Evolutionary conservation across 2,113 vertebrate species (phyloP).

Genomic region (Nerophis lumbriciformis): DNA sequence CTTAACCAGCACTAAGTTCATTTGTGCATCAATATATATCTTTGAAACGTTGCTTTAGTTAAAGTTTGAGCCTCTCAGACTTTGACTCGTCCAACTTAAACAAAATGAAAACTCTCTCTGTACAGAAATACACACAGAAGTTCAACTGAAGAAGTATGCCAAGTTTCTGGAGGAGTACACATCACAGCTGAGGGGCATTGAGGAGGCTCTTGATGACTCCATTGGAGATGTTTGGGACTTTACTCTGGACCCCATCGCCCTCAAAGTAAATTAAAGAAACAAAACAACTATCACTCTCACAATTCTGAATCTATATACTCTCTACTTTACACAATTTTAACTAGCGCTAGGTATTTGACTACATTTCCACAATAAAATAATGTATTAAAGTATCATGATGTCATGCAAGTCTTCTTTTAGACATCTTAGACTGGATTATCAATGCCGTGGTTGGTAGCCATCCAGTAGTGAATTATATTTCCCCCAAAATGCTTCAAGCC

Average conservation of each 20-base stretch:
- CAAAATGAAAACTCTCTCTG: conserved; percentile 22
- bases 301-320: not conserved
- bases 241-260: conserved; percentile 90
- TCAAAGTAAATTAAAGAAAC: conserved; percentile 76
- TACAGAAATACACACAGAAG: conserved; percentile 96
- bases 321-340: not conserved
- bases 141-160: conserved; percentile 93
- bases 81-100: not conserved
- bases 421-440: no score
- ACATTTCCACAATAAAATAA: no score
- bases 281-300: not conserved
- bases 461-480: no score
- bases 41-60: not conserved
- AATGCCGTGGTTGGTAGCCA: no score
- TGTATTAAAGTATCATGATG: no score
- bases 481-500: no score
- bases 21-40: not conserved
- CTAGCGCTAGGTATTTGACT: not conserved
- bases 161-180: conserved; percentile 95
- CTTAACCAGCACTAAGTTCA: not conserved
- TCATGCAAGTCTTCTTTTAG: no score
- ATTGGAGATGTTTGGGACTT: conserved; percentile 98
- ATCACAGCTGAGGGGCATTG: conserved; percentile 87
- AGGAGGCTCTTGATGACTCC: conserved; percentile 92
- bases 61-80: no score